Base-by-base conservation (phyloP, 2,113 vertebrate species). In the Syngnathus typhle region DNA sequence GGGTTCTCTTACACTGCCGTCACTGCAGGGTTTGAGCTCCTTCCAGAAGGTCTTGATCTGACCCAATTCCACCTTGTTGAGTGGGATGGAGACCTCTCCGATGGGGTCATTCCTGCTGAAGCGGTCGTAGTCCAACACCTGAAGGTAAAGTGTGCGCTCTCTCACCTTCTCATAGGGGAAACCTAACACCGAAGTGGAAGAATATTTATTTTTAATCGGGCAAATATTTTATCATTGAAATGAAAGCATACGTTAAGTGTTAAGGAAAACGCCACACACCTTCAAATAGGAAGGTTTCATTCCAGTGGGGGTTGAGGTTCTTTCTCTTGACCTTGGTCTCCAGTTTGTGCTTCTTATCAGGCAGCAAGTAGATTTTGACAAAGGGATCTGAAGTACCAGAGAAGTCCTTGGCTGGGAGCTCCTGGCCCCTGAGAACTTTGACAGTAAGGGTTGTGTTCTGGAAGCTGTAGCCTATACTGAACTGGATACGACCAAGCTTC, bases 31-130 rank as follows among this genome's bases (percentile, higher is more conserved):
- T 84, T 99, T 98, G 73, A 99, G 93, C 73, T 99, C 97, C 90
- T 98, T 99, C 96, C 97, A 99, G 91, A 99, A 95, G 60, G 96
- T 95, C 90, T 98, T 96, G 92, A 96, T 95, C 89, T 98, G 94
- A 58, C 93, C 95, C 84, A 99, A 92, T 83, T 99, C 96, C 88
- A 98, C 91, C 90, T 98, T 98, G 89, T 98, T 98, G 74, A 99
- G 94, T 0, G 97, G 96, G 85, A 98, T 91, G 78, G 95, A 96
- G 78, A 99, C 97, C 86, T 99, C 97, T 70, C 97, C 97, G 0
- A 99, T 99, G 72, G 97, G 97, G 85, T 99, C 96, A 0, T 99
- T 99, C 70, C 97, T 93, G 85, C 97, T 99, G 90, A 99, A 99
- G 62, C 97, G 94, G 87, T 99, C 97, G 0, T 98, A 98, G 86